These are phyloP conservation scores for Tipula vernalis DNA, from an alignment of 2,888 invertebrate genomes.

Conservation along the genomic window DNA sequence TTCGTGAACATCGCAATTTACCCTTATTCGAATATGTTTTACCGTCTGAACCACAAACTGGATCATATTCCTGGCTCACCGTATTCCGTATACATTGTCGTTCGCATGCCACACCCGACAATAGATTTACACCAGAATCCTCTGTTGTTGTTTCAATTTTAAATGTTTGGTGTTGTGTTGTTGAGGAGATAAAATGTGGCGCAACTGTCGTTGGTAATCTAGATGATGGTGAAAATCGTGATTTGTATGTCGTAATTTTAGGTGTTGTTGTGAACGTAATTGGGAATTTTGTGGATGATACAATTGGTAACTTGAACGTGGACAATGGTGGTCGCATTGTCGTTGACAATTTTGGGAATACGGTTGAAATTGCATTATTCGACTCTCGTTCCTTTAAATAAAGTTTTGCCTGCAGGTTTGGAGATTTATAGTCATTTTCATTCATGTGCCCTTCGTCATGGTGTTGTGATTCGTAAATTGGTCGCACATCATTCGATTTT, in stretches of 20 bases:
- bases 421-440: not conserved
- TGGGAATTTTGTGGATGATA: not conserved
- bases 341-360: not conserved
- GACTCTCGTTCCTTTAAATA: not conserved
- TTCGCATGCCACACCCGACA: not conserved
- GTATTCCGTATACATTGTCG: slow-evolving; percentile 8
- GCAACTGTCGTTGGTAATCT: not conserved
- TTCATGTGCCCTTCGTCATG: not conserved
- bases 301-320: not conserved
- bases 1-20: not conserved
- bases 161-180: not conserved
- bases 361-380: not conserved
- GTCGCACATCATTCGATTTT: not conserved
- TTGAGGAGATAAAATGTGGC: not conserved
- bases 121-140: not conserved
- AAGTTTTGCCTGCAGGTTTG: not conserved
- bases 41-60: not conserved
- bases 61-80: slow-evolving; percentile 6
- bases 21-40: slow-evolving; percentile 8
- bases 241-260: not conserved
- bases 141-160: not conserved
- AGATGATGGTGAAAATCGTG: not conserved
- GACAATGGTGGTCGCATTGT: not conserved
- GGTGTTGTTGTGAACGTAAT: not conserved
- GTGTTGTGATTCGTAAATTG: not conserved